Evolutionary conservation across 2,113 vertebrate genomes (phyloP).

Genomic region (Hipposideros armiger): DNA sequence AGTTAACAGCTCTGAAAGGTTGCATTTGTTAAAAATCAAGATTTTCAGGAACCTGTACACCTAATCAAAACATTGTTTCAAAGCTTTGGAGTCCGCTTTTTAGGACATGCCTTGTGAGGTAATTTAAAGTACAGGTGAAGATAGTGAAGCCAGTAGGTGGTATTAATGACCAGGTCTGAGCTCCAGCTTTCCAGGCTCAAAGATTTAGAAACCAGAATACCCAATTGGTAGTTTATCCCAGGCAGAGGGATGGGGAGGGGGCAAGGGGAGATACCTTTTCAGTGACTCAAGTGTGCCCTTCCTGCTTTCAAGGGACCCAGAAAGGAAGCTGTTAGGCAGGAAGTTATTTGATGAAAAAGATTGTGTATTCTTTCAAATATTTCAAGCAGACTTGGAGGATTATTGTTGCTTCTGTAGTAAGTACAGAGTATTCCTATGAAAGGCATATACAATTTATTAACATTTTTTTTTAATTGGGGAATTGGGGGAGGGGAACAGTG

Average conservation of each 20-base stretch:
- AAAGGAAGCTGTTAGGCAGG: not conserved
- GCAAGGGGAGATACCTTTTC: not conserved
- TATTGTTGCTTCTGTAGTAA: not conserved
- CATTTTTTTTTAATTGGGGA: too few species aligned
- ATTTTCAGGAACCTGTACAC: not conserved
- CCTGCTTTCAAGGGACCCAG: not conserved
- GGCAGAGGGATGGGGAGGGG: too few species aligned
- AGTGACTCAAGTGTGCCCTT: not conserved
- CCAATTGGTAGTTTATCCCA: not conserved
- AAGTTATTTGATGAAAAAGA: not conserved
- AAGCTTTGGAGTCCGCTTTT: not conserved
- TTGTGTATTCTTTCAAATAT: not conserved
- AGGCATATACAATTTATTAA: not conserved
- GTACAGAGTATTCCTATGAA: not conserved
- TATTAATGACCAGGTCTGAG: not conserved
- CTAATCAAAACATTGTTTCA: not conserved
- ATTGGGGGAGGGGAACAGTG: not conserved
- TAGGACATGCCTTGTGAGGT: not conserved
- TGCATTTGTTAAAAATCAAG: not conserved
- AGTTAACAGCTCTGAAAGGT: not conserved
- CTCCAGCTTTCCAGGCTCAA: not conserved
- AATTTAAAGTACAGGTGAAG: not conserved
- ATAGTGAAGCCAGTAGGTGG: not conserved
- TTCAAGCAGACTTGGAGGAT: not conserved
- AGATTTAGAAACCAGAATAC: not conserved